These are phyloP conservation scores for Biston betularia DNA, from an alignment of 2,888 invertebrate genomes.

Conservation along the genomic window DNA sequence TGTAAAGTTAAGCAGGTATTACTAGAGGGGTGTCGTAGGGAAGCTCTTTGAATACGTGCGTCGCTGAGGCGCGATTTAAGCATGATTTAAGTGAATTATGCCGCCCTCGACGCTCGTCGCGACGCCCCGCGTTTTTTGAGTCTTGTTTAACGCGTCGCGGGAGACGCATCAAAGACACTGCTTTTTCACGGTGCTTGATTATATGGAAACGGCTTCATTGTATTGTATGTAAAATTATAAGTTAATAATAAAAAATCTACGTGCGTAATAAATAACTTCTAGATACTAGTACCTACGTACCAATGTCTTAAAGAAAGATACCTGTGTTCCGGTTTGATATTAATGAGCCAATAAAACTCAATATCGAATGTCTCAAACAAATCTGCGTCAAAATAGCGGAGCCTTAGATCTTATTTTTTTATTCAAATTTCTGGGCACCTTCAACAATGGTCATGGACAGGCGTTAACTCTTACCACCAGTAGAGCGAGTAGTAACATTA, in stretches of 20 bases:
- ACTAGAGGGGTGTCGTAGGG: constrained; percentile 49
- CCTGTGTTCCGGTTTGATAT: too few species aligned
- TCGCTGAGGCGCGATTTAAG: constrained; percentile 75
- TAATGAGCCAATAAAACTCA: too few species aligned
- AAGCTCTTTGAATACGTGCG: constrained; percentile 64
- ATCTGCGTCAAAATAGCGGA: too few species aligned
- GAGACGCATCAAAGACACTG: constrained; percentile 72
- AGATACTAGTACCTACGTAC: not conserved
- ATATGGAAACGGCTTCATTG: constrained; percentile 56
- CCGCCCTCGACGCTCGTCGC: constrained; percentile 60
- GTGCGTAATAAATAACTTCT: not conserved
- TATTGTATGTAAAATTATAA: not conserved
- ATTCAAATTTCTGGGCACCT: too few species aligned
- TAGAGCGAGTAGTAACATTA: too few species aligned
- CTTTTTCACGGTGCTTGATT: constrained; percentile 57
- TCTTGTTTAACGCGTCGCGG: constrained; percentile 78
- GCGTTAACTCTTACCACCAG: too few species aligned
- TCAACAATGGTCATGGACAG: too few species aligned
- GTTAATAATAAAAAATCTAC: not conserved
- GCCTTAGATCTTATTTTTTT: too few species aligned
- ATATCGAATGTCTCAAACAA: too few species aligned
- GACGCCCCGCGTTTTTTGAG: constrained; percentile 59
- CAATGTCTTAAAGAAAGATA: too few species aligned
- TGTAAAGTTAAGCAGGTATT: constrained; percentile 50
- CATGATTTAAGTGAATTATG: constrained; percentile 80